Percentiles rank a stretch among this genome's conserved stretches.
Evolutionary conservation across 2,113 vertebrate genomes (phyloP).

Genomic region (Gracilinanus agilis): DNA sequence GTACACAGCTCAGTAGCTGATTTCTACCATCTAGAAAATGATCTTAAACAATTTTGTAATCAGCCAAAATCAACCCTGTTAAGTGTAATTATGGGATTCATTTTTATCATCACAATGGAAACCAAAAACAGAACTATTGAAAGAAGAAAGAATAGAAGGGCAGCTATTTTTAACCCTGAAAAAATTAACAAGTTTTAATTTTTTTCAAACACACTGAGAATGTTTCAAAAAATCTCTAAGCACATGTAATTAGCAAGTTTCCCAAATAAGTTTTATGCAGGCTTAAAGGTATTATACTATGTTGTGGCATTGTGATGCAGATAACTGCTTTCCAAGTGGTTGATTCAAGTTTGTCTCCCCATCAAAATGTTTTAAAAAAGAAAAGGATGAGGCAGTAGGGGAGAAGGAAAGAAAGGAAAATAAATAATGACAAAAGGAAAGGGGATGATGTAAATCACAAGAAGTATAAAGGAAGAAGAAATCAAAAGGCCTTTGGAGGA

Average conservation of each 20-base stretch:
- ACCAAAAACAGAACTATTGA: conserved; percentile 23
- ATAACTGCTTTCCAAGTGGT: too few species aligned
- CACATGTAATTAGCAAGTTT: neutral
- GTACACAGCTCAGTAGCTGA: neutral
- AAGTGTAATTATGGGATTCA: neutral
- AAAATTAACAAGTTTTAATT: conserved; percentile 20
- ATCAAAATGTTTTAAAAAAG: too few species aligned
- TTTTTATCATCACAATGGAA: conserved; percentile 15
- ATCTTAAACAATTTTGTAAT: neutral
- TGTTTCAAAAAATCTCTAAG: neutral
- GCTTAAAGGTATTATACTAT: too few species aligned
- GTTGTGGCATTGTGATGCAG: too few species aligned
- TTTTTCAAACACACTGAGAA: conserved; percentile 16
- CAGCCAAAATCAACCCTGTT: conserved; percentile 10
- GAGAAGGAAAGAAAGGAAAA: too few species aligned
- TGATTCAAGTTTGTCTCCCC: too few species aligned
- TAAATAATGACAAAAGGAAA: too few species aligned
- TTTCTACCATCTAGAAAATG: neutral
- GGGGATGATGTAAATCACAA: too few species aligned
- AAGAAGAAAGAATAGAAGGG: conserved; percentile 30
- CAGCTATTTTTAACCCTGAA: conserved; percentile 46
- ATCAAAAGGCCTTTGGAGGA: too few species aligned
- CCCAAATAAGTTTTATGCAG: neutral
- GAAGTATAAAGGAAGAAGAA: too few species aligned
- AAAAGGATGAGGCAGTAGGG: too few species aligned